phyloP scores from a whole-genome alignment of 2,113 vertebrate genomes.

The Podilymbus podiceps region DNA sequence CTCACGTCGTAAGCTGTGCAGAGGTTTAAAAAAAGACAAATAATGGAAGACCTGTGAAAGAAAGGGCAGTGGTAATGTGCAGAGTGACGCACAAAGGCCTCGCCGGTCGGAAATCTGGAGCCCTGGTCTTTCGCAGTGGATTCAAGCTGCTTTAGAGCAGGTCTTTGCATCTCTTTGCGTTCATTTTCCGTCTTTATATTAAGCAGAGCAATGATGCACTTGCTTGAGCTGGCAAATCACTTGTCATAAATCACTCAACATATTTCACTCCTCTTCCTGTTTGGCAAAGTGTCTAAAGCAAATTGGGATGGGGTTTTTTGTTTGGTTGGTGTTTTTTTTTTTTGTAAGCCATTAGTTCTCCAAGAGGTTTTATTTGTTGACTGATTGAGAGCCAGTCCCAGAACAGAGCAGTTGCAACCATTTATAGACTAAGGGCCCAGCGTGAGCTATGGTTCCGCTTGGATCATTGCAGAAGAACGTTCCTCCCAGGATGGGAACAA shows the following conservation, averaged over 20 bases:
- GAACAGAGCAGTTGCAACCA: not conserved
- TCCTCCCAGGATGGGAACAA: not conserved
- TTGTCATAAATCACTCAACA: constrained; percentile 30
- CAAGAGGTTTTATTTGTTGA: constrained; percentile 29
- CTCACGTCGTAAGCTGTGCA: not conserved
- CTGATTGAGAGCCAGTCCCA: constrained; percentile 17
- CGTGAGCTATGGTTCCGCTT: not conserved
- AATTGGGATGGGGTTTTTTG: too few species aligned
- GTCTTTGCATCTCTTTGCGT: not conserved
- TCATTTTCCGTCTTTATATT: constrained; percentile 8
- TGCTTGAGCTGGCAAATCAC: constrained; percentile 17
- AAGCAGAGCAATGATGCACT: not conserved
- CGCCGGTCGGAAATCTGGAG: not conserved
- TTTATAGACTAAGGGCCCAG: not conserved
- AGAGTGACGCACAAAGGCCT: not conserved
- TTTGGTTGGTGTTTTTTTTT: not conserved
- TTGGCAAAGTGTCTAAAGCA: constrained; percentile 42
- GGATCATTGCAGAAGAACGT: not conserved
- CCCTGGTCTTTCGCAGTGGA: not conserved
- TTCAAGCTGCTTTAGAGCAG: not conserved
- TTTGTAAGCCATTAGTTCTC: not conserved
- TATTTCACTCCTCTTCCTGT: constrained; percentile 40
- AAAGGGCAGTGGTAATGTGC: not conserved
- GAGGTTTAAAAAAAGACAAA: not conserved
- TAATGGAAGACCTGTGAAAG: not conserved